These are phyloP conservation scores for Melanargia galathea DNA, from an alignment of 2,888 invertebrate species.

Conservation along the genomic window DNA sequence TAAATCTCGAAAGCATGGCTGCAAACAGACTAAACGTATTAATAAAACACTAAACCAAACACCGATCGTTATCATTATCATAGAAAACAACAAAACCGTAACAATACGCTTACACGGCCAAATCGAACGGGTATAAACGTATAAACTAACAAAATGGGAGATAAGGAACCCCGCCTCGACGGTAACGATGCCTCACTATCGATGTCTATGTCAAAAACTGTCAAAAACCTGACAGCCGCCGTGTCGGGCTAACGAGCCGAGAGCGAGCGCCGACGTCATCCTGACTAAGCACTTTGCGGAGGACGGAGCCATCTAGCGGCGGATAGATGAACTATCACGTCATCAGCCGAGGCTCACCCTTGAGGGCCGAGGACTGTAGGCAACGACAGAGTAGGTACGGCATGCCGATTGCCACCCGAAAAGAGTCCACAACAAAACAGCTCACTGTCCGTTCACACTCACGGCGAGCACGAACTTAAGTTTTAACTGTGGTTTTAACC, in stretches of 20 bases:
- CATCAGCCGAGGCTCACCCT: too few species aligned
- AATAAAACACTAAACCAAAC: slow-evolving; percentile 34
- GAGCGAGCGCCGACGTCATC: slow-evolving; percentile 49
- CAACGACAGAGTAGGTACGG: too few species aligned
- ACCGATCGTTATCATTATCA: slow-evolving; percentile 54
- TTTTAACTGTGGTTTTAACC: too few species aligned
- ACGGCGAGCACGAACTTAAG: too few species aligned
- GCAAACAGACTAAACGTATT: slow-evolving; percentile 36
- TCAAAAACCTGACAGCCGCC: slow-evolving; percentile 79
- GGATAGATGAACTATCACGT: slow-evolving; percentile 53
- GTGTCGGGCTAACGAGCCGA: slow-evolving; percentile 78
- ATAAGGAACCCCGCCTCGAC: slow-evolving; percentile 73
- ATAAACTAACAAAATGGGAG: slow-evolving; percentile 70
- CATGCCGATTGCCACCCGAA: too few species aligned
- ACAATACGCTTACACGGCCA: slow-evolving; percentile 74
- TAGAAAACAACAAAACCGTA: slow-evolving; percentile 59
- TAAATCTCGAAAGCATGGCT: slow-evolving; percentile 8
- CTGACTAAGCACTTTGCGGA: slow-evolving; percentile 60
- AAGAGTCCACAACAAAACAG: too few species aligned
- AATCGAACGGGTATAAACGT: slow-evolving; percentile 59
- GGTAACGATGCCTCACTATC: slow-evolving; percentile 70
- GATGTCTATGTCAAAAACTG: slow-evolving; percentile 82
- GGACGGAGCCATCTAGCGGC: slow-evolving; percentile 65
- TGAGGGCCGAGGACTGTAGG: background rate
- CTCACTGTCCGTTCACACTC: too few species aligned